Evolutionary conservation across 2,888 invertebrate species (phyloP).

Genomic region (Arctia plantaginis): DNA sequence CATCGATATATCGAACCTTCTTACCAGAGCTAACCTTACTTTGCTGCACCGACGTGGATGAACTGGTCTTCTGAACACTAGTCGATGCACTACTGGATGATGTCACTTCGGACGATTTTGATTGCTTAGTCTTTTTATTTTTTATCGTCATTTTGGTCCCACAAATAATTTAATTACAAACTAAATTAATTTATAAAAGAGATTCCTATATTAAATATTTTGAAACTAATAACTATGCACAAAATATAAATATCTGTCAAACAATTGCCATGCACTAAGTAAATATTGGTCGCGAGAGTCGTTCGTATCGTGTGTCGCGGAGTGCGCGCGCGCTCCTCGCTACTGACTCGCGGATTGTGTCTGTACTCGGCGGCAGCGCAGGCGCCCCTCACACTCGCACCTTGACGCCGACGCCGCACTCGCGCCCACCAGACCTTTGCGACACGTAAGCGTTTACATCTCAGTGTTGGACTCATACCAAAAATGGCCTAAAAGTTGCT

Average conservation of each 20-base stretch:
- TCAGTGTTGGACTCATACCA: conserved; percentile 79
- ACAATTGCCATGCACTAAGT: conserved; percentile 77
- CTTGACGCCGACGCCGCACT: conserved; percentile 48
- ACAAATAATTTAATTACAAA: conserved; percentile 64
- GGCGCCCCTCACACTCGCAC: conserved; percentile 52
- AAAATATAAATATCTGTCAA: conserved; percentile 70
- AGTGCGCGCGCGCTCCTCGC: conserved; percentile 80
- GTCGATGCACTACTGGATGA: conserved; percentile 78
- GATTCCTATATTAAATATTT: conserved; percentile 79
- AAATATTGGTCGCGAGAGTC: conserved; percentile 79
- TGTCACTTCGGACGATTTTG: conserved; percentile 77
- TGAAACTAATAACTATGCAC: conserved; percentile 66
- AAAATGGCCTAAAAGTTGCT: conserved; percentile 79
- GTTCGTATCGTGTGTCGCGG: conserved; percentile 81
- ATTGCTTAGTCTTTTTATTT: conserved; percentile 86
- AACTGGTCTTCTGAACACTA: conserved; percentile 81
- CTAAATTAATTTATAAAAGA: conserved; percentile 62
- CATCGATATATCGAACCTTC: conserved; percentile 83
- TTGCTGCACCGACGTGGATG: conserved; percentile 76
- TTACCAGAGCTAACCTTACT: conserved; percentile 82
- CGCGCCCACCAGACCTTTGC: conserved; percentile 79
- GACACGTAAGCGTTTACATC: conserved; percentile 84
- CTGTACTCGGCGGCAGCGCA: conserved; percentile 54
- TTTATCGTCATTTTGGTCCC: conserved; percentile 85
- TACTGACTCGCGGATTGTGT: conserved; percentile 82